Conservation (phyloP, 2,113 vertebrate genomes). For the Lepus timidus region DNA sequence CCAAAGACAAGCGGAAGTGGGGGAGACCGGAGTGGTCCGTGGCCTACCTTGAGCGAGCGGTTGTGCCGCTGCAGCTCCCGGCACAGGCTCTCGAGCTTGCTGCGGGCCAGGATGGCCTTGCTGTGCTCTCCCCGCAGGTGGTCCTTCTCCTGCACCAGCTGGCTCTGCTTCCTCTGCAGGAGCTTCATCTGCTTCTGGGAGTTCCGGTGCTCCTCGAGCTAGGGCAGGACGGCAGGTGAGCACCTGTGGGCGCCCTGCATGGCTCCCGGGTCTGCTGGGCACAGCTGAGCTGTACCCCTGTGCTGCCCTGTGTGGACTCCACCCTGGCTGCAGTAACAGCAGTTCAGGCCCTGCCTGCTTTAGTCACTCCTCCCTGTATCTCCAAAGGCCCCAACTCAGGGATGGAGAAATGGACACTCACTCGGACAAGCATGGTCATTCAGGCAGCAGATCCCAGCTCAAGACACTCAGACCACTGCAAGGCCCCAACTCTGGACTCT, state of each 20-base stretch:
- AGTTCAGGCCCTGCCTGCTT: neutral
- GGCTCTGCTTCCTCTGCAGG: constrained; percentile 97
- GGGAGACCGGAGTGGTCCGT: neutral
- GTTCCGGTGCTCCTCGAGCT: constrained; percentile 97
- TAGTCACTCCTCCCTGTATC: neutral
- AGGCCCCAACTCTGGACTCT: neutral
- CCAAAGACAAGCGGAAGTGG: neutral
- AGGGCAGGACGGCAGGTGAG: neutral
- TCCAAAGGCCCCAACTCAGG: neutral
- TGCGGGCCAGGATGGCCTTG: constrained; percentile 97
- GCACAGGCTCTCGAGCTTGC: constrained; percentile 98
- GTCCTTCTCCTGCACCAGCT: constrained; percentile 97
- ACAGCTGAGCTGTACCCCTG: neutral
- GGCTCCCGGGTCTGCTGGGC: neutral
- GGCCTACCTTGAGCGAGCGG: constrained; percentile 95
- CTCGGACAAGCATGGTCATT: neutral
- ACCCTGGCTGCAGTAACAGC: neutral
- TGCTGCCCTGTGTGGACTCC: too few relatives aligned
- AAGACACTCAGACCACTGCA: neutral
- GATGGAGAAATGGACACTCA: neutral
- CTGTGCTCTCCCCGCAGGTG: constrained; percentile 97
- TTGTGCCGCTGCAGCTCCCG: constrained; percentile 98
- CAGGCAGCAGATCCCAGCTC: neutral
- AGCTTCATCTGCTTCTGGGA: constrained; percentile 97
- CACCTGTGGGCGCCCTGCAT: neutral